These are phyloP conservation scores for Cyclophora punctaria DNA, from an alignment of 2,888 invertebrate species.

Conservation along the genomic window DNA sequence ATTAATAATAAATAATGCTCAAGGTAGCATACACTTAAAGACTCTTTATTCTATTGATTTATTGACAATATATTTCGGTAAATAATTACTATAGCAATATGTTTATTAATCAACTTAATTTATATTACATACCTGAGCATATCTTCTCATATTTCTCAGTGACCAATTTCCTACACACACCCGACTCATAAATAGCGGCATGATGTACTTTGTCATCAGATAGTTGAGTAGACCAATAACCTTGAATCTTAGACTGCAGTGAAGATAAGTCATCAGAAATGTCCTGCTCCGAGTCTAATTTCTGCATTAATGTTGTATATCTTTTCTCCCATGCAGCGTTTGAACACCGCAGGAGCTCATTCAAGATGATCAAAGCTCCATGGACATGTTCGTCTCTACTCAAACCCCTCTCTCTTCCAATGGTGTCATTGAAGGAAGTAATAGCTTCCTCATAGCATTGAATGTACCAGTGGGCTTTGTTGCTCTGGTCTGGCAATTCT, in stretches of 20 bases:
- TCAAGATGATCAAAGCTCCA: constrained; percentile 92
- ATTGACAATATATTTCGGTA: no score
- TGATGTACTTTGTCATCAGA: constrained; percentile 51
- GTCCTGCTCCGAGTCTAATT: constrained; percentile 66
- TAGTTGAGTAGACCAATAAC: constrained; percentile 41
- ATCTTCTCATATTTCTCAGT: constrained; percentile 88
- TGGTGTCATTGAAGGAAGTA: constrained; percentile 81
- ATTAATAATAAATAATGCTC: no score
- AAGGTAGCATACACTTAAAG: no score
- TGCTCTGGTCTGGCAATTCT: constrained; percentile 91
- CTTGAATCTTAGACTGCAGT: constrained; percentile 64
- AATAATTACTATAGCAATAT: neutral
- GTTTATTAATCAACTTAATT: neutral
- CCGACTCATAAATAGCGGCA: constrained; percentile 81
- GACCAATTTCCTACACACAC: constrained; percentile 88
- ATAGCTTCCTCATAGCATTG: constrained; percentile 94
- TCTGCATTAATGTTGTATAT: constrained; percentile 82
- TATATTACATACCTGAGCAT: constrained; percentile 67
- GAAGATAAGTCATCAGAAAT: constrained; percentile 67
- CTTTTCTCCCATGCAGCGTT: constrained; percentile 91
- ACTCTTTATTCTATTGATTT: no score
- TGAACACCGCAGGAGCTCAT: constrained; percentile 93
- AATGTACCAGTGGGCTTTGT: constrained; percentile 92
- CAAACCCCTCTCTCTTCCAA: constrained; percentile 75
- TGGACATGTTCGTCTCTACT: constrained; percentile 93